Evolutionary conservation across 2,113 vertebrate species (phyloP).

Genomic region (Anguilla japonica): DNA sequence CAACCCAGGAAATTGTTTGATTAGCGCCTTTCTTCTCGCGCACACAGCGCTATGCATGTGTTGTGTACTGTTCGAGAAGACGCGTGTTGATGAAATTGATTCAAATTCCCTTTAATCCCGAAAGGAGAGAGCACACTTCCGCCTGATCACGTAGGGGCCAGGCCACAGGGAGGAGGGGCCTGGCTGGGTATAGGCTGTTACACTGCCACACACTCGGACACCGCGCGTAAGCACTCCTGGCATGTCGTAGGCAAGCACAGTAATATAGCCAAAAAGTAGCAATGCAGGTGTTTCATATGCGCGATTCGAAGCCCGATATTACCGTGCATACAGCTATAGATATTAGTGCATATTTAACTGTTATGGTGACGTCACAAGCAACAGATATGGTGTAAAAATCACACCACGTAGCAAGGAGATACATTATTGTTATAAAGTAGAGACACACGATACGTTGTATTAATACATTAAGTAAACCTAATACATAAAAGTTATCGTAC

Average conservation of each 20-base stretch:
- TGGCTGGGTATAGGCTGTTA: slow-evolving; percentile 32
- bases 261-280: neutral
- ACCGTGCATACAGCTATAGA: neutral
- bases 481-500: no score
- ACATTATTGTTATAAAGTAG: neutral
- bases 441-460: no score
- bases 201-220: neutral
- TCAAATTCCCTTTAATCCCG: slow-evolving; percentile 74
- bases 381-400: neutral
- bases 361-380: neutral
- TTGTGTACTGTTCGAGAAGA: slow-evolving; percentile 18
- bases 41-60: neutral
- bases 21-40: slow-evolving; percentile 15
- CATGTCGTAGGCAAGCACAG: slow-evolving; percentile 7
- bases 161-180: slow-evolving; percentile 51
- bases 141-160: slow-evolving; percentile 64
- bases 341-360: neutral
- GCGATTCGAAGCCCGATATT: neutral
- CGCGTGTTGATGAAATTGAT: slow-evolving; percentile 61
- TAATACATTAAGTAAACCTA: no score
- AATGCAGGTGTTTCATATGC: neutral
- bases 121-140: slow-evolving; percentile 75
- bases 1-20: slow-evolving; percentile 9
- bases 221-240: slow-evolving; percentile 5
- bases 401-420: neutral